Conservation (phyloP, 1,140 invertebrate genomes). For the Nephila pilipes region DNA sequence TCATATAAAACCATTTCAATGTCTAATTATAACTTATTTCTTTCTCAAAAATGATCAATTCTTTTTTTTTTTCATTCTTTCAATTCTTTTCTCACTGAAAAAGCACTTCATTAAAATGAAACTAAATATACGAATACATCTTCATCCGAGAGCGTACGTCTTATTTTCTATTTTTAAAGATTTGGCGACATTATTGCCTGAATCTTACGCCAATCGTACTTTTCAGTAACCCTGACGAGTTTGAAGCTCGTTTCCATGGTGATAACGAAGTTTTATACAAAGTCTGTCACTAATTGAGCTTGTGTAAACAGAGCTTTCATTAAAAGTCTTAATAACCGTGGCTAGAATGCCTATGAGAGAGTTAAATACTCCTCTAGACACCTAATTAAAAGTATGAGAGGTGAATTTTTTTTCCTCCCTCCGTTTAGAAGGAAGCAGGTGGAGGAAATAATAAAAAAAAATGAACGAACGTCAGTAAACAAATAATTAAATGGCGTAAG, state of each 20-base stretch:
- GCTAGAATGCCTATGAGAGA: slow-evolving; percentile 10
- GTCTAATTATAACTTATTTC: too few relatives aligned
- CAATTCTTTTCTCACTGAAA: not conserved
- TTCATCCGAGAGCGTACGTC: not conserved
- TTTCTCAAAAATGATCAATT: too few relatives aligned
- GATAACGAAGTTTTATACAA: slow-evolving; percentile 61
- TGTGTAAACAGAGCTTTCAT: slow-evolving; percentile 67
- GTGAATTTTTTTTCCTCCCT: slow-evolving; percentile 51
- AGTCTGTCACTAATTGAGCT: slow-evolving; percentile 58
- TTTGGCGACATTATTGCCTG: slow-evolving; percentile 17
- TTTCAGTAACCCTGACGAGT: slow-evolving; percentile 52
- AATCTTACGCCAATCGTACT: not conserved
- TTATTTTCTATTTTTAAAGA: not conserved
- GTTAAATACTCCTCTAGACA: slow-evolving; percentile 54
- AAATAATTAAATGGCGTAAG: slow-evolving; percentile 56
- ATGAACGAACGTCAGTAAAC: slow-evolving; percentile 20
- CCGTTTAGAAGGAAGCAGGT: slow-evolving; percentile 4
- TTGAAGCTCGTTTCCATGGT: slow-evolving; percentile 30
- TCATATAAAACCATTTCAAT: too few relatives aligned
- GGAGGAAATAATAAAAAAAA: slow-evolving; percentile 9
- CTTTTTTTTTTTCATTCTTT: too few relatives aligned
- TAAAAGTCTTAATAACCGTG: slow-evolving; percentile 70
- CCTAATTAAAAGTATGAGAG: slow-evolving; percentile 74
- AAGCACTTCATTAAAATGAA: not conserved
- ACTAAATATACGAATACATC: not conserved